Percentiles rank a stretch among this genome's conserved stretches.
Evolutionary conservation across 2,113 vertebrate genomes (phyloP).

Genomic region (Pelobates fuscus): DNA sequence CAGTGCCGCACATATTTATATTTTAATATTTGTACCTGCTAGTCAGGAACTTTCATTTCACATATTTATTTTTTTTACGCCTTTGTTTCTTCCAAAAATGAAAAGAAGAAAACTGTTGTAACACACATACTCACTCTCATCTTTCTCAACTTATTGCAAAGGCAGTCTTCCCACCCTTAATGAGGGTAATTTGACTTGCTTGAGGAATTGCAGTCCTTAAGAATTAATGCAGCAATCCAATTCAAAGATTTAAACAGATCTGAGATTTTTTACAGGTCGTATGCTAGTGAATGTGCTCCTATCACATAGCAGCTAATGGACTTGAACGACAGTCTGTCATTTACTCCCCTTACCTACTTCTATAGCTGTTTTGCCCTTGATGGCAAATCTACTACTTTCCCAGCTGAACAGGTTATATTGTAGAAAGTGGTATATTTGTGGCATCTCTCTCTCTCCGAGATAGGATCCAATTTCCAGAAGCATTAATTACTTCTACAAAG

Average conservation of each 20-base stretch:
- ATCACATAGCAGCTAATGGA: slow-evolving; percentile 99
- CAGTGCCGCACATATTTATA: too few species aligned
- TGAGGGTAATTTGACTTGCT: slow-evolving; percentile 99
- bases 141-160: slow-evolving; percentile 92
- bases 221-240: slow-evolving; percentile 98
- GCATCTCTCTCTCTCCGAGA: slow-evolving; percentile 63
- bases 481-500: slow-evolving; percentile 66
- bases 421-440: slow-evolving; percentile 66
- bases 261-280: slow-evolving; percentile 99
- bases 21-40: too few species aligned
- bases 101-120: slow-evolving; percentile 72
- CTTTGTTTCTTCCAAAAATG: slow-evolving; percentile 8
- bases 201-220: slow-evolving; percentile 97
- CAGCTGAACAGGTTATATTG: slow-evolving; percentile 87
- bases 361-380: slow-evolving; percentile 95
- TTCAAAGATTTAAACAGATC: slow-evolving; percentile 98
- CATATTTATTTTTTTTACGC: not conserved
- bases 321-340: slow-evolving; percentile 99
- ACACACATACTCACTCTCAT: slow-evolving; percentile 90
- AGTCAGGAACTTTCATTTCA: not conserved
- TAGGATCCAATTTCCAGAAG: slow-evolving; percentile 69
- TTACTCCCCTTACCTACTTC: slow-evolving; percentile 72
- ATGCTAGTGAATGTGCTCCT: slow-evolving; percentile 91
- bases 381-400: slow-evolving; percentile 72
- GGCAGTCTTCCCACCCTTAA: slow-evolving; percentile 98